phyloP scores from a whole-genome alignment of 2,113 vertebrate species.

The Corydoras maculifer region DNA sequence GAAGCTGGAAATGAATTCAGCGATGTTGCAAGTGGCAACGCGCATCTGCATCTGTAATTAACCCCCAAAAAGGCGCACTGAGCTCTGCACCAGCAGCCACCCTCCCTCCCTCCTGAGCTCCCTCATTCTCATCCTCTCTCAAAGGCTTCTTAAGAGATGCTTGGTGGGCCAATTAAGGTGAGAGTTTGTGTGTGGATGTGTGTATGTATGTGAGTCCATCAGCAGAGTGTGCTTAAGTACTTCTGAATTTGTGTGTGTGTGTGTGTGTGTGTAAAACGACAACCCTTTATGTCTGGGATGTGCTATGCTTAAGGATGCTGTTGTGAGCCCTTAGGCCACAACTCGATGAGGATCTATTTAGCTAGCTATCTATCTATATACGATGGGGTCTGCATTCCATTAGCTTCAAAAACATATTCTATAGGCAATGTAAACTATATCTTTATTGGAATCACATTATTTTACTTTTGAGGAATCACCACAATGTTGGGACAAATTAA shows the following conservation, averaged over 20 bases:
- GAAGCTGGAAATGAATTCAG: conserved; percentile 76
- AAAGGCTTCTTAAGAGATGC: conserved; percentile 72
- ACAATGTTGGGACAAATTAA: no score
- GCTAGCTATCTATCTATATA: no score
- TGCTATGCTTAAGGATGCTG: conserved; percentile 59
- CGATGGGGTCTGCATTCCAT: no score
- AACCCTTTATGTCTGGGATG: conserved; percentile 69
- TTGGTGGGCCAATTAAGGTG: conserved; percentile 75
- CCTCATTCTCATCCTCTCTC: conserved; percentile 62
- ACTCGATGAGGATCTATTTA: conserved; percentile 43
- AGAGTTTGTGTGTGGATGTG: conserved; percentile 45
- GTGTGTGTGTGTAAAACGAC: conserved; percentile 52
- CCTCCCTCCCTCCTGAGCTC: conserved; percentile 42
- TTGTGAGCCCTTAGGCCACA: conserved; percentile 63
- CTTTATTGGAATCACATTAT: no score
- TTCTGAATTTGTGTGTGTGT: conserved; percentile 53
- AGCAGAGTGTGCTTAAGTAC: conserved; percentile 42
- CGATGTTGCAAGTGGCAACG: conserved; percentile 74
- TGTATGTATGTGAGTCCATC: conserved; percentile 20
- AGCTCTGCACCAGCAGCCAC: conserved; percentile 33
- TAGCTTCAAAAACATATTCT: no score
- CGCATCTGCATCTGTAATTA: conserved; percentile 79
- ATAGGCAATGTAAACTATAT: no score
- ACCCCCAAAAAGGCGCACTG: conserved; percentile 64
- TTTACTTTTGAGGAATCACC: no score